phyloP scores from a whole-genome alignment of 37 sponge, comb jelly and placozoan genomes.

The Axinella damicornis region DNA sequence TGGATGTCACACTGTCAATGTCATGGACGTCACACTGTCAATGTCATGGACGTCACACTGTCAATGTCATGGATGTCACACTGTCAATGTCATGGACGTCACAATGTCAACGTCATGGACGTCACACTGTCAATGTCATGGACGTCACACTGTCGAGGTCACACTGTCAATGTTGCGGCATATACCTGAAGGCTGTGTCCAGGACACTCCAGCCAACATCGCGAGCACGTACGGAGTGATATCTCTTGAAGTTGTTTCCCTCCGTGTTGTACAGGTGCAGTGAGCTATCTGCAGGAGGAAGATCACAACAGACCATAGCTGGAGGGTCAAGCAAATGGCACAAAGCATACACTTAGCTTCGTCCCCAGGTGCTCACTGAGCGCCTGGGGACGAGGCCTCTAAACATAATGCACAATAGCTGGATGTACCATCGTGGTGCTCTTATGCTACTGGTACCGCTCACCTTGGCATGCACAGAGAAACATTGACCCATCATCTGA shows the following conservation, averaged over 20 bases:
- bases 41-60: too few species aligned
- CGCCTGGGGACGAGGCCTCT: too few species aligned
- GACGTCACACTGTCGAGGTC: neutral
- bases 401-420: too few species aligned
- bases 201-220: conserved; percentile 86
- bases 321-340: neutral
- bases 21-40: too few species aligned
- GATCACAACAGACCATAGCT: neutral
- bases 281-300: conserved; percentile 34
- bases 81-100: too few species aligned
- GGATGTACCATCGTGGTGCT: too few species aligned
- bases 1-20: neutral
- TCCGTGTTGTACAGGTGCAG: conserved; percentile 56
- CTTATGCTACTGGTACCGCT: too few species aligned
- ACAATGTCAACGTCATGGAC: too few species aligned
- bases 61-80: too few species aligned
- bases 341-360: neutral
- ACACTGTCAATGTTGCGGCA: neutral
- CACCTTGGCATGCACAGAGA: conserved; percentile 66
- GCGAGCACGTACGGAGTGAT: conserved; percentile 51
- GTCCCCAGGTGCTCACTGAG: too few species aligned
- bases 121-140: too few species aligned
- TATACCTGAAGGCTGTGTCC: conserved; percentile 65
- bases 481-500: conserved; percentile 60
- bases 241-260: conserved; percentile 30